Conservation (phyloP, 2,888 invertebrate species). For the Hydraecia micacea region DNA sequence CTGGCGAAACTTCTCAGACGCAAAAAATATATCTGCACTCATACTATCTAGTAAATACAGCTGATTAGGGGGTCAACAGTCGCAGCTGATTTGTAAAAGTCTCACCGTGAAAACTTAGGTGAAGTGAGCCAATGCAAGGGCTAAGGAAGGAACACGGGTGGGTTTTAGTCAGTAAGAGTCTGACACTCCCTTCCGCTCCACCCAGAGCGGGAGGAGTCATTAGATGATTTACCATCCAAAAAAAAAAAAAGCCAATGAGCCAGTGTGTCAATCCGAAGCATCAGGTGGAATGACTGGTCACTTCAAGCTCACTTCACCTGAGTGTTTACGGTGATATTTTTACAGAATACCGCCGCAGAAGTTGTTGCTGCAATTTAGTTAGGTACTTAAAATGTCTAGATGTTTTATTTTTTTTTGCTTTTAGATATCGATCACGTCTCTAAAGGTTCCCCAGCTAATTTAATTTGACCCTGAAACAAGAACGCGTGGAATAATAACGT, state of each 20-base stretch:
- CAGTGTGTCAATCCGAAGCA: not conserved
- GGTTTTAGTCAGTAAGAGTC: too few relatives aligned
- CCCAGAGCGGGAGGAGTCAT: too few relatives aligned
- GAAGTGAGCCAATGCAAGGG: not conserved
- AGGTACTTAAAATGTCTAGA: not conserved
- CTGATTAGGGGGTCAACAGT: not conserved
- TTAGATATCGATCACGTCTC: not conserved
- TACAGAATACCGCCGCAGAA: not conserved
- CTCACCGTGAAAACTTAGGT: not conserved
- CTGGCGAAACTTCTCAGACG: not conserved
- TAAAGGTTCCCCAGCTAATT: not conserved
- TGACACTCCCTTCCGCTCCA: too few relatives aligned
- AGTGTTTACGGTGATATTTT: not conserved
- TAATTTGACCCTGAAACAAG: not conserved
- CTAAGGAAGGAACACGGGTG: too few relatives aligned
- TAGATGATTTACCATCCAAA: too few relatives aligned
- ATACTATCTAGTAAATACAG: not conserved
- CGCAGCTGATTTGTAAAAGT: not conserved
- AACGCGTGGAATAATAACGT: not conserved
- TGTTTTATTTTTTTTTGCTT: not conserved
- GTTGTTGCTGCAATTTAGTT: not conserved
- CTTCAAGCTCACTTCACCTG: not conserved
- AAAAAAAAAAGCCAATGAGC: not conserved
- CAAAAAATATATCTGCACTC: not conserved
- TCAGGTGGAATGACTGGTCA: not conserved